Conservation (phyloP, 2,888 invertebrate species). For the Adelognathus sp. region DNA sequence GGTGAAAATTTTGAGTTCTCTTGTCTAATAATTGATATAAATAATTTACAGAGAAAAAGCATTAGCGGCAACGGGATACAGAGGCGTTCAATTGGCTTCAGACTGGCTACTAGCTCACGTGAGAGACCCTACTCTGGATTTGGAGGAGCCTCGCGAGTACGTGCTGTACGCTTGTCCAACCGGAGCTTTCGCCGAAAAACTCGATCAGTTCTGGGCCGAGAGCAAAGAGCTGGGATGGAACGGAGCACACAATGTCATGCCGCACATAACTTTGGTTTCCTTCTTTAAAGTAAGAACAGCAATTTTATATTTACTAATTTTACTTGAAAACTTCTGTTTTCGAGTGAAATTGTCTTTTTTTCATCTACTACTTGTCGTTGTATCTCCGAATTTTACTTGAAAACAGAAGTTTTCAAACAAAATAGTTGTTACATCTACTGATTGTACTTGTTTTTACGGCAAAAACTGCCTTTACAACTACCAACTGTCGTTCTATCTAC, state of each 20-base stretch:
- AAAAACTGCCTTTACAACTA: too few relatives aligned
- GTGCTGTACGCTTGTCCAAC: slow-evolving; percentile 94
- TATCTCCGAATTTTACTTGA: too few relatives aligned
- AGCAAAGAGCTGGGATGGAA: slow-evolving; percentile 91
- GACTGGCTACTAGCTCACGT: slow-evolving; percentile 96
- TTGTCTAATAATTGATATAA: neutral
- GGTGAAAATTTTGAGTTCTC: too few relatives aligned
- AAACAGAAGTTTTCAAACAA: too few relatives aligned
- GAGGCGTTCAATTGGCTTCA: slow-evolving; percentile 93
- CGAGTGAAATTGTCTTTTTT: too few relatives aligned
- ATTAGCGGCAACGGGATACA: slow-evolving; percentile 93
- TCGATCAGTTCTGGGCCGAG: slow-evolving; percentile 90
- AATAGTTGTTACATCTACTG: too few relatives aligned
- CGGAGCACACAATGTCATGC: slow-evolving; percentile 94
- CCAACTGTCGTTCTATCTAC: too few relatives aligned
- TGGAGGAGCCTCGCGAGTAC: slow-evolving; percentile 90
- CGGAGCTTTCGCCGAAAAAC: slow-evolving; percentile 87
- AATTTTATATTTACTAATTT: neutral
- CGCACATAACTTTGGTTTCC: slow-evolving; percentile 94
- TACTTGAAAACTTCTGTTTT: slow-evolving; percentile 27
- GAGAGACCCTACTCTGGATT: slow-evolving; percentile 91
- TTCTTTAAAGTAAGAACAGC: slow-evolving; percentile 89
- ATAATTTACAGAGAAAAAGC: slow-evolving; percentile 89
- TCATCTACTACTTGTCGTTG: neutral
- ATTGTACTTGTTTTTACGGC: too few relatives aligned